Evolutionary conservation across 2,113 vertebrate species (phyloP).

Genomic region (Stegostoma tigrinum): DNA sequence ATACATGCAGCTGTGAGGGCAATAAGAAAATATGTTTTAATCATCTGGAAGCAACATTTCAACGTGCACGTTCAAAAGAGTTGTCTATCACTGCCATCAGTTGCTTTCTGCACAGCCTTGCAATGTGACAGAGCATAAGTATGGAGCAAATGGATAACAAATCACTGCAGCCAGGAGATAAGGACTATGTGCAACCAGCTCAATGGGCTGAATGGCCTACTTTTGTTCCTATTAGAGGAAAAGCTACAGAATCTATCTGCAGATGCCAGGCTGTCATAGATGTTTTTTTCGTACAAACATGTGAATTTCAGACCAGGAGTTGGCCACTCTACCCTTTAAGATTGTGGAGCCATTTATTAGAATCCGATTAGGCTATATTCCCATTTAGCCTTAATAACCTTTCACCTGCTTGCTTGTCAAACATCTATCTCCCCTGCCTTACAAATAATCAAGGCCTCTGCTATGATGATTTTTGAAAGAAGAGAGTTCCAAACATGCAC

Average conservation of each 20-base stretch:
- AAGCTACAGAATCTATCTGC: not conserved
- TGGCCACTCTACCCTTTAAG: too few relatives aligned
- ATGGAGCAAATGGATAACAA: not conserved
- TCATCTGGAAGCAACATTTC: not conserved
- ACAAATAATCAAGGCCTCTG: too few relatives aligned
- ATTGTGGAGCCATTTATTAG: too few relatives aligned
- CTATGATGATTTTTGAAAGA: too few relatives aligned
- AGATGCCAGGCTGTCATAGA: not conserved
- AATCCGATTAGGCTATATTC: too few relatives aligned
- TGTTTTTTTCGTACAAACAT: not conserved
- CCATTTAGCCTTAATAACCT: too few relatives aligned
- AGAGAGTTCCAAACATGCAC: too few relatives aligned
- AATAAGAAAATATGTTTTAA: not conserved
- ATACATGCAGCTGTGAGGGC: not conserved
- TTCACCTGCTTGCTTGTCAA: too few relatives aligned
- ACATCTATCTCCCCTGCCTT: too few relatives aligned
- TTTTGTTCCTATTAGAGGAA: not conserved
- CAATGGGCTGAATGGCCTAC: too few relatives aligned
- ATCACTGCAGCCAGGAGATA: not conserved
- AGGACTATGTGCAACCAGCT: not conserved
- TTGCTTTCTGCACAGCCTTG: not conserved
- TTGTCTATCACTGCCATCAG: not conserved
- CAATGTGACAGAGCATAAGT: not conserved
- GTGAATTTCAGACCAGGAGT: too few relatives aligned
- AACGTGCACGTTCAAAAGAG: not conserved